phyloP scores from a whole-genome alignment of 2,797 vertebrate genomes.

The Pseudocheirus occidentalis region DNA sequence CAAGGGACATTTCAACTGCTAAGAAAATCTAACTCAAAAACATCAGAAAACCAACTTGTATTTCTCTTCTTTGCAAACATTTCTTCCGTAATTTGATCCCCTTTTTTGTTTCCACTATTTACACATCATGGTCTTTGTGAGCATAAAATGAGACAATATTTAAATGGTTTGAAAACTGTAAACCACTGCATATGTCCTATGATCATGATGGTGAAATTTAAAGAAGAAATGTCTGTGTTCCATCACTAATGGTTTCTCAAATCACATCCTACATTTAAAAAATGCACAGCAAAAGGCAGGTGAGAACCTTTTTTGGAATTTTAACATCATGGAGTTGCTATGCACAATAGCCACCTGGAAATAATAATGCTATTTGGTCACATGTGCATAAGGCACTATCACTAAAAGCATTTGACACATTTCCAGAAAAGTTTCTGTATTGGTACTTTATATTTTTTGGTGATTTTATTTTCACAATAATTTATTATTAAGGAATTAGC shows the following conservation, averaged over 20 bases:
- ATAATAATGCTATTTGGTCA: not conserved
- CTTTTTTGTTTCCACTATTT: not conserved
- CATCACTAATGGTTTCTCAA: no score
- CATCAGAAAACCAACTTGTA: not conserved
- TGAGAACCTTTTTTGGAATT: not conserved
- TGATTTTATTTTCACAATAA: not conserved
- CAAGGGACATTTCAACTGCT: not conserved
- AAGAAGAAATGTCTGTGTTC: not conserved
- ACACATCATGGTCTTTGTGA: not conserved
- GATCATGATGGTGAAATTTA: not conserved
- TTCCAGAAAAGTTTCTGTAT: not conserved
- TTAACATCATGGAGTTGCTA: not conserved
- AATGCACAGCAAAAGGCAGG: not conserved
- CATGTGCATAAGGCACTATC: not conserved
- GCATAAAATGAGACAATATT: no score
- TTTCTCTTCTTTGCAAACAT: not conserved
- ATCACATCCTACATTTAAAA: not conserved
- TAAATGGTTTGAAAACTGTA: no score
- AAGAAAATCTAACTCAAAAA: not conserved
- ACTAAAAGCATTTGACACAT: not conserved
- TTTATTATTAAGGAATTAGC: not conserved
- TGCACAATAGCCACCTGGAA: not conserved
- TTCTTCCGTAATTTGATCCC: not conserved
- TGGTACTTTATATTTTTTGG: not conserved
- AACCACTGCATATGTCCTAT: no score